Percentiles rank a stretch among this genome's conserved stretches.
Conservation (phyloP, 2,888 invertebrate genomes). For the Apotomis capreana region DNA sequence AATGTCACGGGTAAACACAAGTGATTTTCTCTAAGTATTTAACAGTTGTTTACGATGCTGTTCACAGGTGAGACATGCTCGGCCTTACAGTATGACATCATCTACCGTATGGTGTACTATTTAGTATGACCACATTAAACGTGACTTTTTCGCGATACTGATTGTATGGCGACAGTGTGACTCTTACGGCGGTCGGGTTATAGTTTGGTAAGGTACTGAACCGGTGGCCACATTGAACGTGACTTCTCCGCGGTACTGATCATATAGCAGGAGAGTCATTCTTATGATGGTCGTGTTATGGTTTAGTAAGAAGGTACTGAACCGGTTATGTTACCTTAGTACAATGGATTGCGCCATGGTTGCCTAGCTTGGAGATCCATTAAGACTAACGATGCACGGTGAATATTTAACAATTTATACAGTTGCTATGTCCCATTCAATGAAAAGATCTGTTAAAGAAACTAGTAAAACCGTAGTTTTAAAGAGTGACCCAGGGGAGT, state of each 20-base stretch:
- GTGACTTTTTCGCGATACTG: too few relatives aligned
- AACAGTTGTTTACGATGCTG: background rate
- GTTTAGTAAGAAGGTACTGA: background rate
- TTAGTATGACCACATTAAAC: background rate
- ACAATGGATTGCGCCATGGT: slow-evolving; percentile 4
- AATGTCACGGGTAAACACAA: background rate
- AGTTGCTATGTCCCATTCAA: background rate
- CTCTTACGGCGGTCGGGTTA: background rate
- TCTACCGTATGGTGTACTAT: background rate
- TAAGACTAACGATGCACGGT: background rate
- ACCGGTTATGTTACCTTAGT: slow-evolving; percentile 4
- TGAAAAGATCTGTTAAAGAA: background rate
- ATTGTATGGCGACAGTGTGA: background rate
- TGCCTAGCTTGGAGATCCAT: background rate
- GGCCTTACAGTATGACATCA: slow-evolving; percentile 21
- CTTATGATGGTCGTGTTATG: background rate
- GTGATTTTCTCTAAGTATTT: background rate
- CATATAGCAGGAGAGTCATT: background rate
- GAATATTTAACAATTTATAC: slow-evolving; percentile 4
- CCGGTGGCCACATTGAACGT: background rate
- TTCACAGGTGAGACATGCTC: background rate
- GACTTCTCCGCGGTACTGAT: background rate
- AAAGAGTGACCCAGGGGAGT: too few relatives aligned
- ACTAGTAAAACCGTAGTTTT: too few relatives aligned
- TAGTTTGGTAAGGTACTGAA: background rate